Evolutionary conservation across 2,113 vertebrate genomes (phyloP), one percentile per base, ranked within the genome.

Genomic region (Arothron firmamentum): DNA sequence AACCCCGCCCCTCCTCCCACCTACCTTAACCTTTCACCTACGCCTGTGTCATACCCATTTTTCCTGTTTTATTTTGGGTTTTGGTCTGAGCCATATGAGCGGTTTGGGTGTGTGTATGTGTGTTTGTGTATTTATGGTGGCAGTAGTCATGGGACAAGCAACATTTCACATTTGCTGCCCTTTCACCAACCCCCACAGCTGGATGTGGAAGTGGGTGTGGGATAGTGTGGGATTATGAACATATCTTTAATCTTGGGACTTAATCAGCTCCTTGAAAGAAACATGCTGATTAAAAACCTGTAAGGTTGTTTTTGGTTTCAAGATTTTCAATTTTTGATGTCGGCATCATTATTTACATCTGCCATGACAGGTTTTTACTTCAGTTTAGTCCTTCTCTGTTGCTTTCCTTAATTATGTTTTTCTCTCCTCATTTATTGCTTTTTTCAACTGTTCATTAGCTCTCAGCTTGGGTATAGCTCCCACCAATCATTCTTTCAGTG

Each of bases 271-370:
- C 70, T 45, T 28, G 48, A 69, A 56, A 76, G 79, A 62, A 59
- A 3, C 72, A 71, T 70, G 60, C 76, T 79, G 77, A 72, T 59
- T 5, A 14, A 66, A 64, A 77, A 79, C 79, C 78, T 72, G 71
- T 60, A 28, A 18, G 21, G 3, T 59, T 45, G 34, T 38, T 38
- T 10, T 3, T 11, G 34, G 34, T 38, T 38, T 38, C 43, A 38
- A 9, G 11, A 38, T 38, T 47, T 59, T 5, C 50, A 17, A 48
- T 60, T 46, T 17, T 38, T 56, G 5, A 21, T 15, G 41, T 58
- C 64, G 11, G 17, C 34, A 16, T 62, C 59, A 66, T 63, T 21
- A 12, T 25, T 58, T 19, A 12, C 1, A 9, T 52, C 17, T 43
- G 54, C 48, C 43, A 0, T 2, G 55, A 38, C 75, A 79, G 79